A percentile compares a stretch with the other conserved stretches of the same genome.
phyloP scores from a whole-genome alignment of 2,113 vertebrate species.

The Pomatostomus ruficeps region DNA sequence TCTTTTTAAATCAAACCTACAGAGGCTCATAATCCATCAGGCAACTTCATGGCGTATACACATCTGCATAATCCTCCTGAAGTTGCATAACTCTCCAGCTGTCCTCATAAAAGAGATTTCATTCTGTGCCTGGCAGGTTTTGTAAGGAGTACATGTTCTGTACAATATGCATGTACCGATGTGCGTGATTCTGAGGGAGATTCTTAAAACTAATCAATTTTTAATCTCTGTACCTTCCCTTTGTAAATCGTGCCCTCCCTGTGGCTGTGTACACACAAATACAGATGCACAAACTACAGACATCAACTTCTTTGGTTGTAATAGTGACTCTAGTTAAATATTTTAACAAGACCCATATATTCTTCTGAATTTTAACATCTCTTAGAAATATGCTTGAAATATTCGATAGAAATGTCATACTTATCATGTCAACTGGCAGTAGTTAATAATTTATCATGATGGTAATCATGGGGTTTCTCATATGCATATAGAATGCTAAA shows the following conservation, averaged over 20 bases:
- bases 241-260: neutral
- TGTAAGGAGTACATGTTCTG: neutral
- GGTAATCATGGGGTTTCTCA: neutral
- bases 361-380: neutral
- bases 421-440: neutral
- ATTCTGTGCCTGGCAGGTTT: slow-evolving; percentile 56
- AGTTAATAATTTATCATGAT: neutral
- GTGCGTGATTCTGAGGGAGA: neutral
- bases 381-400: neutral
- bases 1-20: slow-evolving; percentile 56
- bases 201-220: neutral
- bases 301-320: neutral
- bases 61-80: slow-evolving; percentile 60
- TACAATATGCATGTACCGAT: neutral
- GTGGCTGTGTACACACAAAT: neutral
- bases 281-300: neutral
- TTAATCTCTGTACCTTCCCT: neutral
- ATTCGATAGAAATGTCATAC: neutral
- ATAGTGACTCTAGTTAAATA: neutral
- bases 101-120: slow-evolving; percentile 59
- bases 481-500: neutral
- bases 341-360: neutral
- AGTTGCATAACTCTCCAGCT: slow-evolving; percentile 72
- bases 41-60: slow-evolving; percentile 54
- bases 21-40: slow-evolving; percentile 30